Percentiles rank a stretch among this genome's conserved stretches.
Conservation (phyloP, 2,888 invertebrate genomes). For the Mantis religiosa region DNA sequence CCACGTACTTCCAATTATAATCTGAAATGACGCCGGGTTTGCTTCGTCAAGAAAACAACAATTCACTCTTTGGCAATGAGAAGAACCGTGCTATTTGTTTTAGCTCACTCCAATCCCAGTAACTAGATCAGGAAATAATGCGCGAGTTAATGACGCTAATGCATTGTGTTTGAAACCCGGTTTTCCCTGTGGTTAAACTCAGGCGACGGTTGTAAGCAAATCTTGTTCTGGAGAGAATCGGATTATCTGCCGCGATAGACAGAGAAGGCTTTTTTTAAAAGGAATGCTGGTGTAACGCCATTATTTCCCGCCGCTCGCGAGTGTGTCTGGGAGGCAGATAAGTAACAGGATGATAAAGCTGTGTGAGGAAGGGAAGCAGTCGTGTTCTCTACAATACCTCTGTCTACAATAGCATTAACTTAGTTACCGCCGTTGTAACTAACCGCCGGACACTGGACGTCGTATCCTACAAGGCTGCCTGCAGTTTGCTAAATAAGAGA, state of each 20-base stretch:
- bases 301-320: not conserved
- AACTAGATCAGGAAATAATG: not conserved
- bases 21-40: too few relatives aligned
- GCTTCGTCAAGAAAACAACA: too few relatives aligned
- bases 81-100: not conserved
- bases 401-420: not conserved
- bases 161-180: not conserved
- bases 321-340: not conserved
- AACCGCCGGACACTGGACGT: not conserved
- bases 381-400: not conserved
- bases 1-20: too few relatives aligned
- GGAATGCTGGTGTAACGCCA: not conserved
- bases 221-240: not conserved
- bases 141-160: not conserved
- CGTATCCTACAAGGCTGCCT: not conserved
- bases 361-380: not conserved
- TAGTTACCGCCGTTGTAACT: not conserved
- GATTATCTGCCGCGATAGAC: not conserved
- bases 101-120: not conserved
- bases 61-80: too few relatives aligned
- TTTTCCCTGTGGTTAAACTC: not conserved
- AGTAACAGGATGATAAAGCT: not conserved
- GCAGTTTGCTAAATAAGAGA: too few relatives aligned
- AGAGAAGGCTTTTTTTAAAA: not conserved
- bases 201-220: not conserved